These are phyloP conservation scores for Phyllopteryx taeniolatus DNA, from an alignment of 2,113 vertebrate genomes.

Conservation along the genomic window DNA sequence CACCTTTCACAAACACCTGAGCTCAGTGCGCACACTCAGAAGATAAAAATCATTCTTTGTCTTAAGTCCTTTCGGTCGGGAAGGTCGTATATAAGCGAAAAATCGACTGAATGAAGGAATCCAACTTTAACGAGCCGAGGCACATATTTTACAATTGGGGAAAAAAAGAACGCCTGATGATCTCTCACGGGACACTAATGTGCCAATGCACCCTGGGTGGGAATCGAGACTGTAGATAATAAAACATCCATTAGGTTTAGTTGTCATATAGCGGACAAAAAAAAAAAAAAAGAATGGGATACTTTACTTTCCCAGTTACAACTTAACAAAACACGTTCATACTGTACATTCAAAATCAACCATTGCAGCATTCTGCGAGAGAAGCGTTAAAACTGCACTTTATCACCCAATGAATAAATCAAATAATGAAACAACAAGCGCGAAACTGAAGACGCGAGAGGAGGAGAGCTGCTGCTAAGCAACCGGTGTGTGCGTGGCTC, in stretches of 20 bases:
- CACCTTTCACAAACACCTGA: background rate
- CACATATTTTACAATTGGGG: no score
- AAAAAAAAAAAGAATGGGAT: background rate
- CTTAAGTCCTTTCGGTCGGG: no score
- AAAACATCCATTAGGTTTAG: background rate
- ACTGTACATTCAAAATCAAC: background rate
- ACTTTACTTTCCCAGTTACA: background rate
- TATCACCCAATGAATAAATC: slow-evolving; percentile 45
- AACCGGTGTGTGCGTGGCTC: slow-evolving; percentile 39
- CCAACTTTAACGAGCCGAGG: no score
- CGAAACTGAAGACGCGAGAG: slow-evolving; percentile 29
- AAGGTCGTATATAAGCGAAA: no score
- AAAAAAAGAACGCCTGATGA: no score
- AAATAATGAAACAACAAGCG: slow-evolving; percentile 22
- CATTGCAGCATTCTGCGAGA: background rate
- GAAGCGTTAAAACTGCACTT: slow-evolving; percentile 32
- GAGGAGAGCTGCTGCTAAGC: slow-evolving; percentile 72
- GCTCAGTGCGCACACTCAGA: background rate
- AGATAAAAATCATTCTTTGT: background rate
- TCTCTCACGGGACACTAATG: background rate
- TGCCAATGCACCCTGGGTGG: background rate
- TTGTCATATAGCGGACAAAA: background rate
- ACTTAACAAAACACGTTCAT: background rate
- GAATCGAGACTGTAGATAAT: background rate
- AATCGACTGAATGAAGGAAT: no score